Conservation (phyloP, 1,140 invertebrate genomes). For the Caerostris darwini region DNA sequence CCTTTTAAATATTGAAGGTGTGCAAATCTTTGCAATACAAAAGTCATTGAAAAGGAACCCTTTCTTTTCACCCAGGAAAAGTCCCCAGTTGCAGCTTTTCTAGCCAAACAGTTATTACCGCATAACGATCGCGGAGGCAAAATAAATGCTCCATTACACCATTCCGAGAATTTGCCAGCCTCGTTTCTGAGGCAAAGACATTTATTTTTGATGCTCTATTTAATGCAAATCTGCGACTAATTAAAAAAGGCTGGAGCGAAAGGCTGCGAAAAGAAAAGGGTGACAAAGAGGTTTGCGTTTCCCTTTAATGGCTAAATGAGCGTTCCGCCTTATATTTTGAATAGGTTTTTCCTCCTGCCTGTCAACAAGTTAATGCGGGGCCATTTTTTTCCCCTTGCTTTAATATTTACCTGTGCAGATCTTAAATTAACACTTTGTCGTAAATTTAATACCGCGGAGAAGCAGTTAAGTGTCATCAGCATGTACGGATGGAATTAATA, state of each 20-base stretch:
- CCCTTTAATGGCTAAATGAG: conserved; percentile 36
- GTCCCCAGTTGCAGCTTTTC: neutral
- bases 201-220: conserved; percentile 65
- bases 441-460: neutral
- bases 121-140: neutral
- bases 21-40: neutral
- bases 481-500: conserved; percentile 34
- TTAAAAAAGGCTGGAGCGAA: conserved; percentile 45
- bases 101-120: neutral
- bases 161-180: neutral
- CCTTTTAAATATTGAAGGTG: neutral
- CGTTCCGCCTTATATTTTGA: neutral
- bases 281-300: conserved; percentile 45
- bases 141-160: conserved; percentile 58
- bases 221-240: conserved; percentile 64
- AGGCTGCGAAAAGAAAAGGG: conserved; percentile 9
- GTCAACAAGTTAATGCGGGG: conserved; percentile 55
- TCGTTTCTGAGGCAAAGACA: neutral
- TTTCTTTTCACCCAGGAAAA: neutral
- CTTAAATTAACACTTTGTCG: neutral
- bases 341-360: conserved; percentile 14
- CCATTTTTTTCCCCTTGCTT: conserved; percentile 2
- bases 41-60: neutral
- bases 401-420: neutral
- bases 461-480: conserved; percentile 24